Percentiles rank a stretch among this genome's conserved stretches.
phyloP scores from a whole-genome alignment of 2,113 vertebrate genomes.

The Phalacrocorax brasilianus region DNA sequence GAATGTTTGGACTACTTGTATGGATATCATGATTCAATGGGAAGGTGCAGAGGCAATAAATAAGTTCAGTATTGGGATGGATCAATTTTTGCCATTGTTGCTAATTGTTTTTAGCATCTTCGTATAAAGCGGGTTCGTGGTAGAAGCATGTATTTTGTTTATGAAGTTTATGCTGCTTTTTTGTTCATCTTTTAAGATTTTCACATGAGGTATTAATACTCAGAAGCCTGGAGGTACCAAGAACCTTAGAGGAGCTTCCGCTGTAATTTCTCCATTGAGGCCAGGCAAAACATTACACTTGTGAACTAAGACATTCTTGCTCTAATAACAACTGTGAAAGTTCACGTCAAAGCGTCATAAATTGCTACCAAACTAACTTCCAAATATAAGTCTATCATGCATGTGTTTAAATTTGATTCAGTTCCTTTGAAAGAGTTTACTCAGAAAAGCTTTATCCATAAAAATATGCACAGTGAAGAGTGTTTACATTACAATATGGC shows the following conservation, averaged over 20 bases:
- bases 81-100: neutral
- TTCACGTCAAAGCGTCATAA: neutral
- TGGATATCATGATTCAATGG: neutral
- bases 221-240: neutral
- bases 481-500: neutral
- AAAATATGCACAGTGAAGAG: neutral
- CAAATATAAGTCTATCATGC: neutral
- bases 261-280: neutral
- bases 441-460: neutral
- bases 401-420: neutral
- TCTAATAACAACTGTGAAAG: neutral
- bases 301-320: neutral
- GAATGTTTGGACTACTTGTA: neutral
- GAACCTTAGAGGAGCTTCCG: neutral
- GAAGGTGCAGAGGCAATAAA: neutral
- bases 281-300: neutral
- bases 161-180: neutral
- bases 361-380: conserved; percentile 14
- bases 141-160: neutral
- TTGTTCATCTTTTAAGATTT: neutral
- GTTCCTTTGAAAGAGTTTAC: neutral
- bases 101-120: neutral
- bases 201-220: neutral
- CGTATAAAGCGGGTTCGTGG: neutral
- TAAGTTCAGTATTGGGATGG: neutral